A percentile compares a stretch with the other conserved stretches of the same genome.
These are phyloP conservation scores for Fopius arisanus DNA, from an alignment of 1,140 invertebrate species.

Conservation along the genomic window DNA sequence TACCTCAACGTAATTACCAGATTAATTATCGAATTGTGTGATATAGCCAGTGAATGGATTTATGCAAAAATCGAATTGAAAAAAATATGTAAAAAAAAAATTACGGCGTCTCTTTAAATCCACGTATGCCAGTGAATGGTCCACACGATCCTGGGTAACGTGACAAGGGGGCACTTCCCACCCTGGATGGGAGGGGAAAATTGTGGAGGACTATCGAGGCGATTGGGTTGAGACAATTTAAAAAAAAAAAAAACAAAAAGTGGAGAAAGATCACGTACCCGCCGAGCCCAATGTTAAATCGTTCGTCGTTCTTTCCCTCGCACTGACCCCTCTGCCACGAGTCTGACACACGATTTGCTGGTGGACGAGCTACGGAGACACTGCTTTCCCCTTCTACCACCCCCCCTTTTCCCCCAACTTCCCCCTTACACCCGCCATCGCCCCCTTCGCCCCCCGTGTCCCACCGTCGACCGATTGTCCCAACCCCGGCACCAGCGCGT, in stretches of 20 bases:
- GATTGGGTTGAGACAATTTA: constrained; percentile 26
- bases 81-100: background rate
- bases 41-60: background rate
- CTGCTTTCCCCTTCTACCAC: background rate
- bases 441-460: background rate
- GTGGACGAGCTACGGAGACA: constrained; percentile 21
- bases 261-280: constrained; percentile 54
- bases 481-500: background rate
- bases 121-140: background rate
- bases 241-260: too few relatives aligned
- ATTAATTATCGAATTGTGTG: background rate
- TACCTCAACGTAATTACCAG: background rate
- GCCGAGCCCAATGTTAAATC: constrained; percentile 54
- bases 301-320: constrained; percentile 57
- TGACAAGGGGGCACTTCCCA: background rate
- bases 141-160: background rate
- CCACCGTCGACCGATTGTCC: too few relatives aligned
- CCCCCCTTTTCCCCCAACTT: too few relatives aligned
- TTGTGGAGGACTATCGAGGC: background rate
- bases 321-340: constrained; percentile 60
- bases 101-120: constrained; percentile 4
- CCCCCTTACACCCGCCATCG: too few relatives aligned
- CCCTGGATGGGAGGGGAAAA: background rate
- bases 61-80: background rate
- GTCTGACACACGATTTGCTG: constrained; percentile 59